Evolutionary conservation across 2,797 vertebrate genomes (phyloP).

Genomic region (Danio choprae): DNA sequence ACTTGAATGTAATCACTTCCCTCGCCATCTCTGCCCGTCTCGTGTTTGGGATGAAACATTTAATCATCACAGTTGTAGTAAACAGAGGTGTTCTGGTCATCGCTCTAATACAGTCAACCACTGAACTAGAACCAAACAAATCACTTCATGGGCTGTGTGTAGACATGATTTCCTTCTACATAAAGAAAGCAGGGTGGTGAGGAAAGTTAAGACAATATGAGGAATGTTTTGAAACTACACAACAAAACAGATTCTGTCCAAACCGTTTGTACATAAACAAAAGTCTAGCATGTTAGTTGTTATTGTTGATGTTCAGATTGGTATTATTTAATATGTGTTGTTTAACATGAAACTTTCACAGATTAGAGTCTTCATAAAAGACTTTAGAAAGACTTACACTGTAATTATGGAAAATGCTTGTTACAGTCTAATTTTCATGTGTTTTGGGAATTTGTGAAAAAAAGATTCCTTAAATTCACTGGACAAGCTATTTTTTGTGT

Average conservation of each 20-base stretch:
- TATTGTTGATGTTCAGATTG: neutral
- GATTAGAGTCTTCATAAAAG: neutral
- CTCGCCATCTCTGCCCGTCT: constrained; percentile 33
- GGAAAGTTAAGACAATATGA: neutral
- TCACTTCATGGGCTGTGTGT: neutral
- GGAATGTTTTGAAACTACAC: neutral
- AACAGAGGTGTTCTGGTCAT: constrained; percentile 28
- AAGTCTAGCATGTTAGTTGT: no score
- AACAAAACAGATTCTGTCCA: no score
- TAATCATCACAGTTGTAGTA: constrained; percentile 46
- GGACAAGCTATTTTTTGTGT: no score
- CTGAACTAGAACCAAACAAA: constrained; percentile 2
- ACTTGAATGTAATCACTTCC: constrained; percentile 53
- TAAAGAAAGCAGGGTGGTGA: neutral
- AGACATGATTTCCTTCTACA: neutral
- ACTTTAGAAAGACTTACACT: neutral
- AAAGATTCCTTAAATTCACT: no score
- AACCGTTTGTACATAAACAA: no score
- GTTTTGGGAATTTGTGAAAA: no score
- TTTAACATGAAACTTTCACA: neutral
- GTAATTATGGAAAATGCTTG: no score
- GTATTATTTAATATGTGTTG: neutral
- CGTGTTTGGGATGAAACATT: constrained; percentile 43
- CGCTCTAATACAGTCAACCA: constrained; percentile 21
- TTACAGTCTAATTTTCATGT: no score